Evolutionary conservation across 2,888 invertebrate species (phyloP).

Genomic region (Augochlorella aurata): DNA sequence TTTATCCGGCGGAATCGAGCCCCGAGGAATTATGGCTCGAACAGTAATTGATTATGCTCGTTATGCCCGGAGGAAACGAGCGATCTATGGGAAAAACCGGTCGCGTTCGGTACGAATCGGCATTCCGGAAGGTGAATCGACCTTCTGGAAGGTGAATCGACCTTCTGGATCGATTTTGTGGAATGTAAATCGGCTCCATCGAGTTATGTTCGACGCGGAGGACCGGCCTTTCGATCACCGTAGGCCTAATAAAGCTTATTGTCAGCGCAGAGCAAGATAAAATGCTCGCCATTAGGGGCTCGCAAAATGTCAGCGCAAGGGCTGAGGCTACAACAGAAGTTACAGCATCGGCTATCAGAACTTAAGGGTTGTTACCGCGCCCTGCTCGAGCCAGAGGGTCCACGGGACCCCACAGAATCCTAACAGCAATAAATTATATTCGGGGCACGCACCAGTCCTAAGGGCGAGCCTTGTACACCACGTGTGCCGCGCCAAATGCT

Average conservation of each 20-base stretch:
- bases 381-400: conserved; percentile 49
- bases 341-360: conserved; percentile 52
- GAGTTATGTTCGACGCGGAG: not conserved
- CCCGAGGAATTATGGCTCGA: not conserved
- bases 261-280: conserved; percentile 41
- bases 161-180: not conserved
- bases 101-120: too few relatives aligned
- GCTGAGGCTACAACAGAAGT: conserved; percentile 37
- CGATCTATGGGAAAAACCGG: too few relatives aligned
- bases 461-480: conserved; percentile 55
- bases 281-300: conserved; percentile 45
- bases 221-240: conserved; percentile 21
- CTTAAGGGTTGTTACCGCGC: conserved; percentile 65
- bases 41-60: not conserved
- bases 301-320: conserved; percentile 46
- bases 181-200: not conserved
- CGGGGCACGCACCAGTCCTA: conserved; percentile 75
- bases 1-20: not conserved
- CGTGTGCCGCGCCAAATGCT: conserved; percentile 75
- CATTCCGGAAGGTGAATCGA: too few relatives aligned
- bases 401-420: conserved; percentile 68
- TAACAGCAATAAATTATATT: conserved; percentile 77
- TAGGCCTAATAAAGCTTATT: conserved; percentile 49
- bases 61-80: too few relatives aligned
- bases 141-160: too few relatives aligned